These are phyloP conservation scores for Geotrypetes seraphini DNA, from an alignment of 2,797 vertebrate genomes.

Conservation along the genomic window DNA sequence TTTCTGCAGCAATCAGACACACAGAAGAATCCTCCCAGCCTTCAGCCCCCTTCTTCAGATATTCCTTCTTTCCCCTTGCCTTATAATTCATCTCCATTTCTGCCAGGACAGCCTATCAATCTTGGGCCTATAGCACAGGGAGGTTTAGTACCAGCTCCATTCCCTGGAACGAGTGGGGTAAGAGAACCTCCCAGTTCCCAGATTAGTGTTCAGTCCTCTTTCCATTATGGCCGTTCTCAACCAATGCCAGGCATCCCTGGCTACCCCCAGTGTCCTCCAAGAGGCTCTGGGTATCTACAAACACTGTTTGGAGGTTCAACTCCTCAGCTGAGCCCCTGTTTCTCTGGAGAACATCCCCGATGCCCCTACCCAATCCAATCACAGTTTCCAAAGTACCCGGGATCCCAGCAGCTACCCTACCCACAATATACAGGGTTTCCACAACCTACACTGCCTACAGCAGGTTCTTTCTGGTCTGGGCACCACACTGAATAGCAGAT, in stretches of 20 bases:
- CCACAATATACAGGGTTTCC: conserved; percentile 21
- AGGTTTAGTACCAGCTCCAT: conserved; percentile 39
- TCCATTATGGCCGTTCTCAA: conserved; percentile 16
- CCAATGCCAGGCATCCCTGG: conserved; percentile 7
- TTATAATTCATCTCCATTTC: conserved; percentile 29
- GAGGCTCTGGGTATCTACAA: not conserved
- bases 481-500: too few relatives aligned
- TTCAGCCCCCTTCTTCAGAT: too few relatives aligned
- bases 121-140: conserved; percentile 34
- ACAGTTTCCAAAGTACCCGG: conserved; percentile 47
- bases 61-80: conserved; percentile 59
- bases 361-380: conserved; percentile 72
- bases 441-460: conserved; percentile 9
- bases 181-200: not conserved
- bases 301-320: not conserved
- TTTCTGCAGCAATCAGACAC: too few relatives aligned
- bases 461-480: conserved; percentile 39
- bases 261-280: not conserved
- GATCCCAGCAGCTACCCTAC: conserved; percentile 25
- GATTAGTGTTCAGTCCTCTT: conserved; percentile 11
- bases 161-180: conserved; percentile 20
- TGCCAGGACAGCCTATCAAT: too few relatives aligned
- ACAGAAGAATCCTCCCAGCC: conserved; percentile 17
- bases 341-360: conserved; percentile 1
- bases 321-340: conserved; percentile 40